Percentiles rank a stretch among this genome's conserved stretches.
phyloP scores from a whole-genome alignment of 2,113 vertebrate species.

The Limanda limanda region DNA sequence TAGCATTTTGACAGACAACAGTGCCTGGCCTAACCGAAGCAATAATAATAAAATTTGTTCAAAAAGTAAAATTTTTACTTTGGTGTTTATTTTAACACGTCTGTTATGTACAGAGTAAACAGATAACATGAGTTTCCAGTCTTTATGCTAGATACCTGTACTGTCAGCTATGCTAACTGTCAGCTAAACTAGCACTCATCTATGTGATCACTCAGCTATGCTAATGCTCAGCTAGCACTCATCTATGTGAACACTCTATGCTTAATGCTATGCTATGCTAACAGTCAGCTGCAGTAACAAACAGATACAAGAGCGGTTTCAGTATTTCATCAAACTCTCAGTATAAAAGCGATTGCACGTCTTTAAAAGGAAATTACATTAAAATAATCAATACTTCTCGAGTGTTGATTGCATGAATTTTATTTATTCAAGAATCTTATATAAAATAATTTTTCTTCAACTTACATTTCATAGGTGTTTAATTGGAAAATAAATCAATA shows the following conservation, averaged over 20 bases:
- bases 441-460: slow-evolving; percentile 16
- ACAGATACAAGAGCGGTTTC: not conserved
- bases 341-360: not conserved
- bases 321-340: not conserved
- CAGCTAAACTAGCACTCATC: too few species aligned
- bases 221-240: too few species aligned
- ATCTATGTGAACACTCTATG: too few species aligned
- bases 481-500: slow-evolving; percentile 36
- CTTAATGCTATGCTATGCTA: too few species aligned
- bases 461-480: slow-evolving; percentile 37
- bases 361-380: not conserved
- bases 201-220: too few species aligned
- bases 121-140: too few species aligned
- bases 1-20: not conserved
- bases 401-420: not conserved
- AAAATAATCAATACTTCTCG: not conserved
- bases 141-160: not conserved
- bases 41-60: too few species aligned
- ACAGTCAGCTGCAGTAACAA: not conserved
- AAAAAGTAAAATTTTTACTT: too few species aligned
- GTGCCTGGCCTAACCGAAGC: too few species aligned
- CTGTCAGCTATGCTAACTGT: too few species aligned
- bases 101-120: too few species aligned
- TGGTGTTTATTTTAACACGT: too few species aligned
- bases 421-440: slow-evolving; percentile 5